A percentile compares a stretch with the other conserved stretches of the same genome.
Conservation (phyloP, 2,113 vertebrate species). For the Rhinoptilus africanus region DNA sequence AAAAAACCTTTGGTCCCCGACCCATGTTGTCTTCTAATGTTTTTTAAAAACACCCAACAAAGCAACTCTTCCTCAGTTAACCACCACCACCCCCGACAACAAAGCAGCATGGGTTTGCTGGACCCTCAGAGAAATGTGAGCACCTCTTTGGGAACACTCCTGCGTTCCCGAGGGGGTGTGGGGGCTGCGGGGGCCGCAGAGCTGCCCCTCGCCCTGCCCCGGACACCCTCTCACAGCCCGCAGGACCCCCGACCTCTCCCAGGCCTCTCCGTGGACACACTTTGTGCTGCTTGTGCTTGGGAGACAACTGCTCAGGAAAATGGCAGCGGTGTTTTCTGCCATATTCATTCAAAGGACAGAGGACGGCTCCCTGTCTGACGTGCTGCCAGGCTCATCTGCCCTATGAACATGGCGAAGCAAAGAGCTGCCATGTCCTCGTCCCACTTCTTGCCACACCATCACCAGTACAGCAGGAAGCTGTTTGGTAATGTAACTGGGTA, state of each 20-base stretch:
- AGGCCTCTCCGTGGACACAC: not conserved
- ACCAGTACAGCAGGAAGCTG: not conserved
- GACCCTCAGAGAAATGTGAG: constrained; percentile 9
- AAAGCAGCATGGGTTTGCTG: not conserved
- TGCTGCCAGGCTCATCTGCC: not conserved
- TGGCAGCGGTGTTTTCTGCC: not conserved
- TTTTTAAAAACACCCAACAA: not conserved
- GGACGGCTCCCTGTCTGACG: not conserved
- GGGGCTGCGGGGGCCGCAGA: not conserved
- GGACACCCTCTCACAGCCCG: not conserved
- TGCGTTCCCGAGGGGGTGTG: constrained; percentile 29
- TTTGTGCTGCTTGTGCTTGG: not conserved
- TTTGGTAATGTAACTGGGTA: not conserved
- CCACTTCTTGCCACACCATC: not conserved
- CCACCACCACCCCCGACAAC: not conserved
- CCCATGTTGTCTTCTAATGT: not conserved
- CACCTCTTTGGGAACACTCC: constrained; percentile 11
- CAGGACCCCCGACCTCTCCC: not conserved
- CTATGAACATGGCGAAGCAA: not conserved
- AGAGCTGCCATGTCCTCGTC: not conserved
- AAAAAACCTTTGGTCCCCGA: not conserved
- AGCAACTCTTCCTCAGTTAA: not conserved
- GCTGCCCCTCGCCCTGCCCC: not conserved
- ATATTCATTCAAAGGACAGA: not conserved
- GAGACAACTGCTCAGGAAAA: not conserved